phyloP scores from a whole-genome alignment of 2,113 vertebrate genomes.

The Podarcis muralis region DNA sequence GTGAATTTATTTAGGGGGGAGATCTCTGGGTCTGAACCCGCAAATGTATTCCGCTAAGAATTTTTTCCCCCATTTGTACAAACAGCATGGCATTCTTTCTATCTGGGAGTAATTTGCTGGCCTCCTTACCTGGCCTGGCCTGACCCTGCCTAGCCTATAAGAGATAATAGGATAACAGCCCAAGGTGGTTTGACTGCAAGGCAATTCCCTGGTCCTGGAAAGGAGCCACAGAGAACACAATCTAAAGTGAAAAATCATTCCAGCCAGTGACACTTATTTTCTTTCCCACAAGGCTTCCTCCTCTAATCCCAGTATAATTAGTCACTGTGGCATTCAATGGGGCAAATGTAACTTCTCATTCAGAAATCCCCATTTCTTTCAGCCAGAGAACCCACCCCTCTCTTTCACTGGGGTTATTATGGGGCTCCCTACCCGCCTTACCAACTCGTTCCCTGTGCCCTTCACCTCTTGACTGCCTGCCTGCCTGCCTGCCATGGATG shows the following conservation, averaged over 20 bases:
- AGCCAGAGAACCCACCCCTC: not conserved
- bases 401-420: not conserved
- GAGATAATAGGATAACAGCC: not conserved
- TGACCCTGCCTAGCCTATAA: not conserved
- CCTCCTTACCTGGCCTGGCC: not conserved
- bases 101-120: not conserved
- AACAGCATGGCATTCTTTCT: not conserved
- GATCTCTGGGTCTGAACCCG: no score
- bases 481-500: not conserved
- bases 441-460: not conserved
- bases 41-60: not conserved
- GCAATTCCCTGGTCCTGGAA: slow-evolving; percentile 1
- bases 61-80: not conserved
- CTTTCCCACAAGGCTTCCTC: not conserved
- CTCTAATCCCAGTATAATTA: slow-evolving; percentile 5
- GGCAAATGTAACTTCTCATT: slow-evolving; percentile 16
- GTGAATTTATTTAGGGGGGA: no score
- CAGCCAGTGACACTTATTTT: not conserved
- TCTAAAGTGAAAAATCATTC: slow-evolving; percentile 3
- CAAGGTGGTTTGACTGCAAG: not conserved
- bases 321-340: slow-evolving; percentile 1
- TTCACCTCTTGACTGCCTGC: not conserved
- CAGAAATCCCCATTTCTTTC: not conserved
- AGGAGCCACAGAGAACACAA: not conserved
- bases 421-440: no score